Conservation (phyloP, 53 echinoderm and acorn worm genomes). For the Holothuria scabra region DNA sequence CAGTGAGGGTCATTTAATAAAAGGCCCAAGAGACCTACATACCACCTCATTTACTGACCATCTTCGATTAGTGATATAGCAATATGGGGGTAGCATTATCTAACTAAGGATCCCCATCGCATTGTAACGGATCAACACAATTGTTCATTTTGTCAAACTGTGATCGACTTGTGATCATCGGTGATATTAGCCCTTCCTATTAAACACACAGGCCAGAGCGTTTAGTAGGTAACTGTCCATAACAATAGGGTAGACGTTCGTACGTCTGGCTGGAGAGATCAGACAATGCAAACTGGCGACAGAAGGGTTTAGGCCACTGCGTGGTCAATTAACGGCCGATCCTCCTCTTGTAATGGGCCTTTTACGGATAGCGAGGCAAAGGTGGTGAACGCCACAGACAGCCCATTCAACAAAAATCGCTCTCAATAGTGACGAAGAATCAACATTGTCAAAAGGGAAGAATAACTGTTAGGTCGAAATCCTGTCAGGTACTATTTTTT, state of each 20-base stretch:
- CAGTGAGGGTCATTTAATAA: constrained; percentile 16
- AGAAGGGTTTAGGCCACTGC: constrained; percentile 18
- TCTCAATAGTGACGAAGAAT: constrained; percentile 18
- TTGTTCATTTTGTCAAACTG: constrained; percentile 20
- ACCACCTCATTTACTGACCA: background rate
- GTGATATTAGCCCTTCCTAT: background rate
- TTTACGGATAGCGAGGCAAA: background rate
- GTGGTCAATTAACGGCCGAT: constrained; percentile 32
- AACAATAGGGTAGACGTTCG: constrained; percentile 18
- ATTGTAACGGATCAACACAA: constrained; percentile 8
- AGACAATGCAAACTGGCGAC: constrained; percentile 11
- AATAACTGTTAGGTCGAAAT: constrained; percentile 32
- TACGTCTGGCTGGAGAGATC: constrained; percentile 1
- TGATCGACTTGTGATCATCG: constrained; percentile 19
- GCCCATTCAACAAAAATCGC: constrained; percentile 9
- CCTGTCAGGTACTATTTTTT: constrained; percentile 31
- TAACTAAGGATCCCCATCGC: constrained; percentile 9
- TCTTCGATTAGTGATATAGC: constrained; percentile 42
- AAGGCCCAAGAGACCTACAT: background rate
- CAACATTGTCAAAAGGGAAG: constrained; percentile 26
- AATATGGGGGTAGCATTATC: constrained; percentile 23
- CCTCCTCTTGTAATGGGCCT: constrained; percentile 23
- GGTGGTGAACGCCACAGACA: constrained; percentile 14
- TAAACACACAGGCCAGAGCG: constrained; percentile 21
- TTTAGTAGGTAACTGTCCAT: constrained; percentile 29